Conservation (phyloP, 2,797 vertebrate genomes). For the Propithecus deckenii region DNA sequence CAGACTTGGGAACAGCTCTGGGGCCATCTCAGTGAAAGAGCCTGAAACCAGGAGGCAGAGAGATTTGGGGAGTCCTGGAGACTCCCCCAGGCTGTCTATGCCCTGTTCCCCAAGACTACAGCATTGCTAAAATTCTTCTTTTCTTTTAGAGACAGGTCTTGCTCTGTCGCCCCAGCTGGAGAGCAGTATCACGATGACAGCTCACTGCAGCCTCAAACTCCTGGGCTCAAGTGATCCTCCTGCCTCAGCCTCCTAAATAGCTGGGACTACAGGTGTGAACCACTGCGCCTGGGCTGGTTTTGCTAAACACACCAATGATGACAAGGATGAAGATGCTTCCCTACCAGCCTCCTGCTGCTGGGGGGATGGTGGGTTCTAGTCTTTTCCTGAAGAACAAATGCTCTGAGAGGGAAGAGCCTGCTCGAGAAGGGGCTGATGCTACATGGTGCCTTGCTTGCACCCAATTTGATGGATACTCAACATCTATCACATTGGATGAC, state of each 20-base stretch:
- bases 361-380: too few species aligned
- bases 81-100: background rate
- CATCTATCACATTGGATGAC: background rate
- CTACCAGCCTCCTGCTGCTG: background rate
- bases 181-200: background rate
- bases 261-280: background rate
- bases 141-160: background rate
- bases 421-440: too few species aligned
- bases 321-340: background rate
- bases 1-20: background rate
- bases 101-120: background rate
- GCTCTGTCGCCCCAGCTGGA: background rate
- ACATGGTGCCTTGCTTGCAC: too few species aligned
- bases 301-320: background rate
- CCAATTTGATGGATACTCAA: accelerated
- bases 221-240: background rate
- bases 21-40: background rate
- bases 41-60: too few species aligned
- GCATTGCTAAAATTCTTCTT: background rate
- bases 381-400: background rate
- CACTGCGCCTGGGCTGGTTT: background rate
- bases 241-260: background rate
- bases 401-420: background rate
- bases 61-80: background rate
- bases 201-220: background rate